Percentiles rank a stretch among this genome's conserved stretches.
These are phyloP conservation scores for Trichomalopsis sarcophagae DNA, from an alignment of 1,140 invertebrate species.

Conservation along the genomic window DNA sequence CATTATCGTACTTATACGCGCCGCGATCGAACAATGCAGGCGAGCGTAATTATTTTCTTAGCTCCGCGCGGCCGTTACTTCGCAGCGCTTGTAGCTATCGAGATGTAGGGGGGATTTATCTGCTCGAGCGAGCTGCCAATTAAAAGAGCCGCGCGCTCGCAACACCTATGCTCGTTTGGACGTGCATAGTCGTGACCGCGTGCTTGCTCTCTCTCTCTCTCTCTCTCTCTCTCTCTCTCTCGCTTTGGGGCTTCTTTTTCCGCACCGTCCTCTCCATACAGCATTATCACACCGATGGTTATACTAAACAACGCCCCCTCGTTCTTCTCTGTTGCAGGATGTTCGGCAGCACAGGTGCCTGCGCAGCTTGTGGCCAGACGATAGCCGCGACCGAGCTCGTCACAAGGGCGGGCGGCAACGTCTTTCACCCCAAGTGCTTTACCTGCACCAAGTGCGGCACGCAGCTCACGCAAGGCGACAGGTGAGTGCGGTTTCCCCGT, in stretches of 20 bases:
- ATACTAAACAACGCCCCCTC: not conserved
- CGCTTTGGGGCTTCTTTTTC: too few species aligned
- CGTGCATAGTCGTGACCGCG: too few species aligned
- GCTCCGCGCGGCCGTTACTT: slow-evolving; percentile 39
- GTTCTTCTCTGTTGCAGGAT: slow-evolving; percentile 80
- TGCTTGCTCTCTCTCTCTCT: too few species aligned
- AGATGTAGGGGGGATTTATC: slow-evolving; percentile 53
- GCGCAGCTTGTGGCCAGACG: slow-evolving; percentile 90
- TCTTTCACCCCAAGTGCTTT: slow-evolving; percentile 97
- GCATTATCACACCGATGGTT: too few species aligned
- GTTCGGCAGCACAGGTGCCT: slow-evolving; percentile 90
- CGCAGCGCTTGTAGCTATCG: too few species aligned
- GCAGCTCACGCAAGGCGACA: slow-evolving; percentile 90
- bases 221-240: too few species aligned
- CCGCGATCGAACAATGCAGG: slow-evolving; percentile 33
- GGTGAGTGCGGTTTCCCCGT: slow-evolving; percentile 73
- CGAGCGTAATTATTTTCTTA: slow-evolving; percentile 49
- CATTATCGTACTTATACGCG: slow-evolving; percentile 8
- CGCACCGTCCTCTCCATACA: too few species aligned
- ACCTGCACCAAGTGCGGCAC: slow-evolving; percentile 92
- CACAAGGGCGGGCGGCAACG: slow-evolving; percentile 84
- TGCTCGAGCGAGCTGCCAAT: slow-evolving; percentile 56
- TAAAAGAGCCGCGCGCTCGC: slow-evolving; percentile 58
- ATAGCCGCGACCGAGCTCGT: slow-evolving; percentile 94
- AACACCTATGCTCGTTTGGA: slow-evolving; percentile 59